Evolutionary conservation across 1,140 invertebrate species (phyloP).

Genomic region (Wasmannia auropunctata): DNA sequence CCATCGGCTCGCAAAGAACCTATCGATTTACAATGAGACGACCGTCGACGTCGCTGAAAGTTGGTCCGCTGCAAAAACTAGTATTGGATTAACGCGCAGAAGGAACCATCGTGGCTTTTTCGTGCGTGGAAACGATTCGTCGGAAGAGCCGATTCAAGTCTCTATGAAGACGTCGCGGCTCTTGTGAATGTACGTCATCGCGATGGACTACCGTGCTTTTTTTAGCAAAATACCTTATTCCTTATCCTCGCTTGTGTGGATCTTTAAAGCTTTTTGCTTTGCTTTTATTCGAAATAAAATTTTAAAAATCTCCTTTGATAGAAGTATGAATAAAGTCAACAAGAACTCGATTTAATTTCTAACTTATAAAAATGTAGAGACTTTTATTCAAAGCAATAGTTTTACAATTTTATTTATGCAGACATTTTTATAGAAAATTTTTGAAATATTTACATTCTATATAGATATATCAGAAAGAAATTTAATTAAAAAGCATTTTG

Average conservation of each 20-base stretch:
- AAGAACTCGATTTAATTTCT: neutral
- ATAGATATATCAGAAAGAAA: neutral
- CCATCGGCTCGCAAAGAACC: conserved; percentile 48
- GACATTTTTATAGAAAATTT: neutral
- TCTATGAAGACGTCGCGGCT: conserved; percentile 69
- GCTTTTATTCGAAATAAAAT: neutral
- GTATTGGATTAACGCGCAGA: conserved; percentile 74
- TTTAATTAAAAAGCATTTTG: neutral
- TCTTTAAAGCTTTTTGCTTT: neutral
- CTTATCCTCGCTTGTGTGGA: neutral
- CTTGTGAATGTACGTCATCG: conserved; percentile 62
- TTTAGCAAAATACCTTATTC: conserved; percentile 6
- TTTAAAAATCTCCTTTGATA: neutral
- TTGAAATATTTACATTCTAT: neutral
- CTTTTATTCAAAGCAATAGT: neutral
- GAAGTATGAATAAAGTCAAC: neutral
- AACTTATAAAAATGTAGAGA: neutral
- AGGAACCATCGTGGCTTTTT: conserved; percentile 62
- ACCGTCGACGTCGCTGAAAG: conserved; percentile 52
- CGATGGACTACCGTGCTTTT: conserved; percentile 32
- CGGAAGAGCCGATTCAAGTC: conserved; percentile 56
- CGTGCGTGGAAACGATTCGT: conserved; percentile 44
- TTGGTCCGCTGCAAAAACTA: conserved; percentile 64
- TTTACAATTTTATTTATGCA: neutral
- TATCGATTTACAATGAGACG: conserved; percentile 75